Percentiles rank a stretch among this genome's conserved stretches.
Conservation (phyloP, 2,797 vertebrate genomes). For the Liparis tanakae region DNA sequence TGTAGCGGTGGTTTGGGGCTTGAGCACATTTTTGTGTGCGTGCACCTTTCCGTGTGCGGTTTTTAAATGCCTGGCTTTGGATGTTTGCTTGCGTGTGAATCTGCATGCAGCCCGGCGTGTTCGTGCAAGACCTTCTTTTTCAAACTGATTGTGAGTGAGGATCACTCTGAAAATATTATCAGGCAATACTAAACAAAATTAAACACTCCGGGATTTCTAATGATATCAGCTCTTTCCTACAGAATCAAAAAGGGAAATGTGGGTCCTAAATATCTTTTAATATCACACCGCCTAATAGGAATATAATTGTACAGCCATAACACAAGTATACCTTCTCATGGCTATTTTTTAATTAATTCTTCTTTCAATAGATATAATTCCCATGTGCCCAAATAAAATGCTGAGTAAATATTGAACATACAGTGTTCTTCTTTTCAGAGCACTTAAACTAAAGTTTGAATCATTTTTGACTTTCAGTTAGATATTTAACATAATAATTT, state of each 20-base stretch:
- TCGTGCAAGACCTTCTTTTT: constrained; percentile 46
- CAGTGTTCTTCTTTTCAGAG: neutral
- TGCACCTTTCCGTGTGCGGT: constrained; percentile 60
- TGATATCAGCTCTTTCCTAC: constrained; percentile 38
- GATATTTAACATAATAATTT: constrained; percentile 8
- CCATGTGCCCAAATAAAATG: constrained; percentile 12
- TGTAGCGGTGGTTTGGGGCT: constrained; percentile 64
- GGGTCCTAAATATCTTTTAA: constrained; percentile 39
- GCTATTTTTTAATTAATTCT: constrained; percentile 15
- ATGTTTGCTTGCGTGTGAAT: constrained; percentile 69
- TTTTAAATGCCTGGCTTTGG: constrained; percentile 64
- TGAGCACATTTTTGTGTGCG: constrained; percentile 61
- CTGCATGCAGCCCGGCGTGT: constrained; percentile 59
- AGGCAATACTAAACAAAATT: constrained; percentile 41
- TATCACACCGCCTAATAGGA: constrained; percentile 32
- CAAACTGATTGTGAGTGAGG: constrained; percentile 43
- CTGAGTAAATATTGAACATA: constrained; percentile 8
- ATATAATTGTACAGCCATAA: constrained; percentile 31
- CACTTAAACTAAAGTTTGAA: neutral
- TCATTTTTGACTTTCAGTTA: neutral
- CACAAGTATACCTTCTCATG: constrained; percentile 28
- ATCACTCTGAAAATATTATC: constrained; percentile 51
- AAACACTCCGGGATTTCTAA: constrained; percentile 45
- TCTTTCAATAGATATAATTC: constrained; percentile 23
- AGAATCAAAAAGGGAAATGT: constrained; percentile 38